phyloP scores from a whole-genome alignment of 2,888 invertebrate genomes.

The Boloria selene region DNA sequence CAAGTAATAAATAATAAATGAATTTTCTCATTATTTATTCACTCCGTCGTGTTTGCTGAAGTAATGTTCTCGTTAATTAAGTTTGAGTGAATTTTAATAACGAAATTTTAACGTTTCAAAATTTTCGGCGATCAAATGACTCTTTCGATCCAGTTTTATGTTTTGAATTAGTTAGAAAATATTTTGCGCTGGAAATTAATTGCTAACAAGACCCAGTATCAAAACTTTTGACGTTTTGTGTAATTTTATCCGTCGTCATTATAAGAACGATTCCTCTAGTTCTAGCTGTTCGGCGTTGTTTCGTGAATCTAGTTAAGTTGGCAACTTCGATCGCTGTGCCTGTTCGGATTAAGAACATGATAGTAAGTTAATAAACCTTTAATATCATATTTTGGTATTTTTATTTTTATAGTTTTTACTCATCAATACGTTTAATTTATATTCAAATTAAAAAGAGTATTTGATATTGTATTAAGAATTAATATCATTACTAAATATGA shows the following conservation, averaged over 20 bases:
- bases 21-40: slow-evolving; percentile 25
- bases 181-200: slow-evolving; percentile 21
- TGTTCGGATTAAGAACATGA: no score
- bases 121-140: slow-evolving; percentile 29
- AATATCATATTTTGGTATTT: no score
- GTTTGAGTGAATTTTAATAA: slow-evolving; percentile 25
- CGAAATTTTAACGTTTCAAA: slow-evolving; percentile 22
- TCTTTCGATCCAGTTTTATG: slow-evolving; percentile 17
- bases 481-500: no score
- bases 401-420: no score
- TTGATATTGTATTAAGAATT: no score
- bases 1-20: slow-evolving; percentile 26
- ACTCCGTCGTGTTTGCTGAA: slow-evolving; percentile 17
- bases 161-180: slow-evolving; percentile 21
- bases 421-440: no score
- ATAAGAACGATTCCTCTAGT: neutral
- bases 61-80: slow-evolving; percentile 28
- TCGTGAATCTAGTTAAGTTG: no score
- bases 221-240: slow-evolving; percentile 18
- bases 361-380: no score
- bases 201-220: slow-evolving; percentile 21
- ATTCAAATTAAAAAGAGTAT: no score
- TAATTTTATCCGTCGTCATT: slow-evolving; percentile 10
- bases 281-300: no score
- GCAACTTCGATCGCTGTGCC: no score